Evolutionary conservation across 2,113 vertebrate genomes (phyloP), one percentile per base, ranked within the genome.

Genomic region (Irena cyanogastra): DNA sequence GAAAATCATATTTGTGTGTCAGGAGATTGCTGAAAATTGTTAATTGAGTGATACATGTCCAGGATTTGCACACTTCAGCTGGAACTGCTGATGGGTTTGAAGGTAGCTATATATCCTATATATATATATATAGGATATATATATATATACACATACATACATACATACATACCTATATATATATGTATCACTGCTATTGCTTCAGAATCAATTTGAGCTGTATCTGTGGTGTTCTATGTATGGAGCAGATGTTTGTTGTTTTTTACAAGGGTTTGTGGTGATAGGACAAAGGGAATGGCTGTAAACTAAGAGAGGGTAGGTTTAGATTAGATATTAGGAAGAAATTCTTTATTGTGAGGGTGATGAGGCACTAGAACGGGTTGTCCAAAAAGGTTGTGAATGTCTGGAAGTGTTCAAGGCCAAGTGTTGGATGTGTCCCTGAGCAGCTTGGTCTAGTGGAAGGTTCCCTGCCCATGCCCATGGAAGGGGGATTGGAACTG

Each of bases 141-240:
- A n/a, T 30, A 23, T 6, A 9, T 3, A 35, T 6, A 8, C 6
- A 23, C 6, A 27, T 4, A 39, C 4, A 15, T 4, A 54, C 2
- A 15, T 28, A 11, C 24, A 16, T 42, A 5, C 26, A 27, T 13
- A 9, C 15, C 6, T 10, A 7, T 14, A 9, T 50, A 7, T 57
- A 13, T 44, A 7, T 44, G 4, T 89, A 1, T 74, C 47, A 42
- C 23, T 68, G 47, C 39, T 76, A 24, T 19, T 44, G 26, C 18
- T 45, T 50, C 57, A 24, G 33, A 83, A 79, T 31, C 27, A 60
- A 20, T 56, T 19, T 50, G 39, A 75, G 35, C 17, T 74, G 4
- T 35, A 33, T 21, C 37, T 82, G 11, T 30, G 45, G 39, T 33
- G 10, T 16, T 52, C 16, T 39, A 21, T 39, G 6, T 21, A 12